Conservation (phyloP, 2,888 invertebrate species). For the Drosophila gaucha region DNA sequence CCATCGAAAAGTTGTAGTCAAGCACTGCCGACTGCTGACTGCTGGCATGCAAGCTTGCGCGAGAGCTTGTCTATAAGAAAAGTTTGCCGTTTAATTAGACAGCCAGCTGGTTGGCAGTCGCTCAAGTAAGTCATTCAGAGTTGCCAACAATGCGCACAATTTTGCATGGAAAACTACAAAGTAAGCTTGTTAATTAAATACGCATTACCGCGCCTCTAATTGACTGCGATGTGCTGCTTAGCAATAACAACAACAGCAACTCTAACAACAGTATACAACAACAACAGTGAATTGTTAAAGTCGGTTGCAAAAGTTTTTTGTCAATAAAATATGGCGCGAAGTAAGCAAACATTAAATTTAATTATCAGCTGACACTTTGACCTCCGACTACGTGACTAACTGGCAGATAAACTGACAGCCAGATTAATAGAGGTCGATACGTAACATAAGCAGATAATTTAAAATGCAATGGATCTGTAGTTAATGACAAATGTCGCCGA, state of each 20-base stretch:
- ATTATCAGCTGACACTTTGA: slow-evolving; percentile 55
- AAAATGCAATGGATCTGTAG: slow-evolving; percentile 29
- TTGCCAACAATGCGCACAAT: slow-evolving; percentile 63
- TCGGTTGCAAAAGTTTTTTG: slow-evolving; percentile 60
- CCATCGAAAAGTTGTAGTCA: slow-evolving; percentile 22
- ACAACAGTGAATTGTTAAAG: slow-evolving; percentile 33
- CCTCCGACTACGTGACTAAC: slow-evolving; percentile 27
- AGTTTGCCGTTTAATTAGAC: slow-evolving; percentile 70
- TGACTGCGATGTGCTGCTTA: slow-evolving; percentile 66
- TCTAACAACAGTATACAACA: slow-evolving; percentile 27
- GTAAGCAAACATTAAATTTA: slow-evolving; percentile 51
- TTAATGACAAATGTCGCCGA: slow-evolving; percentile 52
- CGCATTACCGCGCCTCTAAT: slow-evolving; percentile 77
- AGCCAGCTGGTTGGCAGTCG: slow-evolving; percentile 51
- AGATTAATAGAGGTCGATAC: not conserved
- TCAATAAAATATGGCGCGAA: slow-evolving; percentile 36
- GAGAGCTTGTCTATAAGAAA: slow-evolving; percentile 52
- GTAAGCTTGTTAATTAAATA: slow-evolving; percentile 80
- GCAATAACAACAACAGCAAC: slow-evolving; percentile 41
- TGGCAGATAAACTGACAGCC: slow-evolving; percentile 20
- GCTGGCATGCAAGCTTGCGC: slow-evolving; percentile 22
- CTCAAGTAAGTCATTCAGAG: slow-evolving; percentile 46
- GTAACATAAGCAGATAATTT: slow-evolving; percentile 23
- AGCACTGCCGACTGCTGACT: slow-evolving; percentile 37
- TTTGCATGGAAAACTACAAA: slow-evolving; percentile 74